These are phyloP conservation scores for Catajapyx aquilonaris DNA, from an alignment of 1,140 invertebrate species.

Conservation along the genomic window DNA sequence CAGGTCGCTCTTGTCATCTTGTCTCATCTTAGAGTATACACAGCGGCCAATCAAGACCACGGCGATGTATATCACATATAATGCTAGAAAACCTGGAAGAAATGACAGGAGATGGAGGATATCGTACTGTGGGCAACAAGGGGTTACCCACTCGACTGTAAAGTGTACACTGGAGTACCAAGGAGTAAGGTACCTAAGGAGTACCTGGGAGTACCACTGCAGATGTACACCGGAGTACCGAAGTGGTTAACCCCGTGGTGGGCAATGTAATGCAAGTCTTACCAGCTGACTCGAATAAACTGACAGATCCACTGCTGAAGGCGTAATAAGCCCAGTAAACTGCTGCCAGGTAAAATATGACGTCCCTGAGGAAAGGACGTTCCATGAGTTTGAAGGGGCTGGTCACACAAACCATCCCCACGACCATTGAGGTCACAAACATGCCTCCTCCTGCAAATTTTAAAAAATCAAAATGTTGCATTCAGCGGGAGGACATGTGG, in stretches of 20 bases:
- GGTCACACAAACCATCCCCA: slow-evolving; percentile 32
- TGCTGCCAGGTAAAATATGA: slow-evolving; percentile 36
- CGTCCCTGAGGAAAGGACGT: slow-evolving; percentile 39
- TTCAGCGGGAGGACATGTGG: neutral
- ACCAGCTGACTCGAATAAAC: slow-evolving; percentile 25
- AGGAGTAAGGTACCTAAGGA: no score
- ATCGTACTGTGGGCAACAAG: no score
- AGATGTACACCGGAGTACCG: no score
- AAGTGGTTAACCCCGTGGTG: no score
- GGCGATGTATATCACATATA: slow-evolving; percentile 36
- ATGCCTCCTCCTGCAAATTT: slow-evolving; percentile 35
- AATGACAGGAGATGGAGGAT: no score
- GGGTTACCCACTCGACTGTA: no score
- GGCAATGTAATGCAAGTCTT: no score
- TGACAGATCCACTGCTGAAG: slow-evolving; percentile 22
- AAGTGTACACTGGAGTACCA: no score
- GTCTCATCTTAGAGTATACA: slow-evolving; percentile 14
- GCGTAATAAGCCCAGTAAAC: slow-evolving; percentile 26
- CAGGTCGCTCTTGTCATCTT: no score
- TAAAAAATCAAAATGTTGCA: slow-evolving; percentile 1
- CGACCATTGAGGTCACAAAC: slow-evolving; percentile 43
- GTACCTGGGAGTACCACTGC: no score
- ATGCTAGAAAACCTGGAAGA: slow-evolving; percentile 27
- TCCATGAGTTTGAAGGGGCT: slow-evolving; percentile 34
- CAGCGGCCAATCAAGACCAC: slow-evolving; percentile 28